phyloP scores from a whole-genome alignment of 1,140 invertebrate genomes.

The Drosophila bifasciata region DNA sequence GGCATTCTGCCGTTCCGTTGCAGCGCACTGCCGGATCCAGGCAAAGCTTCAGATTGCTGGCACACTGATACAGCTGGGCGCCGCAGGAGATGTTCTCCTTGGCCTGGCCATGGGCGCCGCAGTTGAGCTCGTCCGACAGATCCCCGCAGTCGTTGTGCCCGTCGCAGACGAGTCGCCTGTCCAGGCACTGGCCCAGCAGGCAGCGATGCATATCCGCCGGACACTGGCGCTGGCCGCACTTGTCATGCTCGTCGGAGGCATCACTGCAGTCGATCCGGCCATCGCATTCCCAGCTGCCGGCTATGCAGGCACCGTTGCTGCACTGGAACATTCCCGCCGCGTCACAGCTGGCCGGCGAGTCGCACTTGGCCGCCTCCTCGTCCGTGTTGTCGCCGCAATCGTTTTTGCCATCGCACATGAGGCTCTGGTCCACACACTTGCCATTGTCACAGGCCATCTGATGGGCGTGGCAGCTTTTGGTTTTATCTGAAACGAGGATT shows the following conservation, averaged over 20 bases:
- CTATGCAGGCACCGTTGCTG: conserved; percentile 88
- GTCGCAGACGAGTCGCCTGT: conserved; percentile 84
- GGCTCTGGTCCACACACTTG: conserved; percentile 87
- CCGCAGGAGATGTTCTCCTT: conserved; percentile 50
- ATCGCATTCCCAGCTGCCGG: conserved; percentile 90
- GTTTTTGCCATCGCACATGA: conserved; percentile 87
- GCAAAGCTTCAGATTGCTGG: conserved; percentile 85
- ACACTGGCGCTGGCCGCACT: conserved; percentile 85
- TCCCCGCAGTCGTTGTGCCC: conserved; percentile 85
- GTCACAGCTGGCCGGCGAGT: conserved; percentile 67
- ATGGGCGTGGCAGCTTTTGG: conserved; percentile 82
- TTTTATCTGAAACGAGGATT: conserved; percentile 43
- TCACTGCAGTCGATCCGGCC: conserved; percentile 88
- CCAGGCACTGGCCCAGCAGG: conserved; percentile 85
- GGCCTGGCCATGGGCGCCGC: conserved; percentile 29
- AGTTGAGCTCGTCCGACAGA: conserved; percentile 85
- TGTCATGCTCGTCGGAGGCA: conserved; percentile 88
- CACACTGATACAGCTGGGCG: conserved; percentile 85
- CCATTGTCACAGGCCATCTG: conserved; percentile 96
- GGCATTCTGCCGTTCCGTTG: conserved; percentile 89
- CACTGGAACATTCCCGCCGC: conserved; percentile 84
- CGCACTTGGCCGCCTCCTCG: conserved; percentile 89
- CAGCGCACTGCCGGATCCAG: conserved; percentile 85
- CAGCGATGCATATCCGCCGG: conserved; percentile 83
- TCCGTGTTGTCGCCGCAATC: conserved; percentile 89